These are phyloP conservation scores for Zaprionus lachaisei DNA, from an alignment of 1,140 invertebrate species.

Conservation along the genomic window DNA sequence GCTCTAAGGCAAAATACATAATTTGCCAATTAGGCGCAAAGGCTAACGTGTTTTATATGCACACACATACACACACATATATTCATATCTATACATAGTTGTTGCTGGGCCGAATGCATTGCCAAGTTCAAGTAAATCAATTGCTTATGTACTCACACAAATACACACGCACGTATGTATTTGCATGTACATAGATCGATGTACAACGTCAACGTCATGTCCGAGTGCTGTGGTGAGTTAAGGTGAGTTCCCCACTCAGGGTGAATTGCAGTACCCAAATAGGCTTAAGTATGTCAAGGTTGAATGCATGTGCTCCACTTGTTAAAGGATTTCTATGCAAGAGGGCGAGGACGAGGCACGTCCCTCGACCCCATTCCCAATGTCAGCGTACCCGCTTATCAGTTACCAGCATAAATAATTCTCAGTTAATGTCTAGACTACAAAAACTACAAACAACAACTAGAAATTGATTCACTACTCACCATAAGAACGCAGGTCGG, in stretches of 20 bases:
- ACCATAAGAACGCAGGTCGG: conserved; percentile 71
- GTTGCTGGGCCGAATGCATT: conserved; percentile 57
- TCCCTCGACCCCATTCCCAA: conserved; percentile 10
- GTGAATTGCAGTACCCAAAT: conserved; percentile 32
- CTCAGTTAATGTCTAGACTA: conserved; percentile 15
- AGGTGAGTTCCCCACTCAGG: conserved; percentile 23
- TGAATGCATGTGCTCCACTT: conserved; percentile 72
- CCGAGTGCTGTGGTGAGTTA: conserved; percentile 28
- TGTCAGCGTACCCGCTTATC: conserved; percentile 5
- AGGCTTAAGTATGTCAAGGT: conserved; percentile 74
- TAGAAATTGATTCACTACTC: conserved; percentile 62
- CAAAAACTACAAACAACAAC: neutral
- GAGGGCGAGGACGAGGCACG: conserved; percentile 25
- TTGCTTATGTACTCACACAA: conserved; percentile 35
- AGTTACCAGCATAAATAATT: neutral
- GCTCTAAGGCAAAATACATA: conserved; percentile 31
- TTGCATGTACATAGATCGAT: conserved; percentile 18
- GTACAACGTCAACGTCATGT: conserved; percentile 28
- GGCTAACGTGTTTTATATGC: conserved; percentile 33
- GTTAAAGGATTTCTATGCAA: conserved; percentile 47
- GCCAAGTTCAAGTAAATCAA: conserved; percentile 78
- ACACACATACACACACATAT: conserved; percentile 31
- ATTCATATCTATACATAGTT: conserved; percentile 3
- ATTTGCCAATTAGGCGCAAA: conserved; percentile 44
- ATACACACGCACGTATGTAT: conserved; percentile 25